Percentiles rank a stretch among this genome's conserved stretches.
Conservation (phyloP, 1,140 invertebrate species). For the Lucilia cuprina region DNA sequence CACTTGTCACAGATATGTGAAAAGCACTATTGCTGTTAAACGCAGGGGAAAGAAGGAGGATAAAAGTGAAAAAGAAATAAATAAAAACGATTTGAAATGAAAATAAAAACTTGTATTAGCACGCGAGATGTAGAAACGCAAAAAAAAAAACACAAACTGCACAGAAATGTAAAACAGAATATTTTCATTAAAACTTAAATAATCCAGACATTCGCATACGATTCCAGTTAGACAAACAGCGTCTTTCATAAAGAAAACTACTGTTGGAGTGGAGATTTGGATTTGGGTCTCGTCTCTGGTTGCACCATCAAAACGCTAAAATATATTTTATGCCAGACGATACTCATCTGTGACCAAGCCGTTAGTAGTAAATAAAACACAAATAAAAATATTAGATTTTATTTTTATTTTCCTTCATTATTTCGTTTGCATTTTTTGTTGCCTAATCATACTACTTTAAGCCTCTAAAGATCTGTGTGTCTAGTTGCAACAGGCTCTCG, state of each 20-base stretch:
- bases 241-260: background rate
- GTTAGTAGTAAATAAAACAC: background rate
- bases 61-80: background rate
- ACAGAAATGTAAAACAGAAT: constrained; percentile 12
- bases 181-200: constrained; percentile 22
- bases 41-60: no score
- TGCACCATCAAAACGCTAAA: background rate
- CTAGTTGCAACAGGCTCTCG: background rate
- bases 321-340: background rate
- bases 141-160: no score
- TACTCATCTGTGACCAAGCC: background rate
- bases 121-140: constrained; percentile 16
- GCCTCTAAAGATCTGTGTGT: constrained; percentile 8
- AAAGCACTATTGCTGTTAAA: background rate
- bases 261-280: background rate
- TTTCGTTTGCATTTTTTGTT: background rate
- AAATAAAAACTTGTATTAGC: constrained; percentile 29
- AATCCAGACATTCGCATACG: background rate
- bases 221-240: background rate
- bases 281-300: background rate
- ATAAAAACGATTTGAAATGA: background rate
- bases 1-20: constrained; percentile 18
- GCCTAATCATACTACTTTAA: background rate
- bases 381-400: background rate
- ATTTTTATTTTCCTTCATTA: background rate